Base-by-base conservation (phyloP, 1,140 invertebrate genomes). In the honey bee (Apis mellifera) region DNA sequence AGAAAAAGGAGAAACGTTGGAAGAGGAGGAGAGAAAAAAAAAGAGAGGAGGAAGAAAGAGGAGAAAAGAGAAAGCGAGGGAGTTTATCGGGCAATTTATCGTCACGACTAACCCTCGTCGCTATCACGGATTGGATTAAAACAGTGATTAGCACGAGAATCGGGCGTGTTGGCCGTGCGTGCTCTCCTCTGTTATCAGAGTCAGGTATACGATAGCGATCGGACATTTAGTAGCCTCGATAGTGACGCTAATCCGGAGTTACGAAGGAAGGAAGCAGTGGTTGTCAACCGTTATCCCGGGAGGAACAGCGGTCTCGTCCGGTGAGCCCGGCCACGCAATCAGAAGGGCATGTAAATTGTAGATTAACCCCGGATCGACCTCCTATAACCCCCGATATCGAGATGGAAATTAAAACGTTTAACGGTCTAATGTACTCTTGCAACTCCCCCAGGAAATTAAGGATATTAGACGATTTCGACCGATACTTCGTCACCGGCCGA, bases 161-260 rank as follows among this genome's bases (percentile, higher is more conserved):
- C 83, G 86, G 84, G 85, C 84, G 82, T 85, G 89, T 88, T 85
- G 83, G 86, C 55, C 84, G 87, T 91, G 90, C 90, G 91, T 91
- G 90, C 88, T 85, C 88, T 87, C 79, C 84, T 84, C 86, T 80
- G 86, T 91, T 92, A 92, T 92, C 91, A 82, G 85, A 69, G 74
- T 72, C 76, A 80, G 85, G 79, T 68, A 74, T 84, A 76, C 83
- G 90, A 91, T 91, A 90, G 87, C 84, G 84, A 90, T 91, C 90
- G 88, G 89, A 91, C 91, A 91, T 91, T 92, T 91, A 91, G 90
- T 91, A 90, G 71, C 87, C 76, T 81, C 86, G 90, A 91, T 91
- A 90, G 87, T 89, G 88, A 89, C 84, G 89, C 85, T 89, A 92
- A 90, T 91, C 90, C 90, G 87, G 82, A 89, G 79, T 90, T 87